Conservation (phyloP, 2,888 invertebrate genomes). For the Lasioglossum zephyrum region DNA sequence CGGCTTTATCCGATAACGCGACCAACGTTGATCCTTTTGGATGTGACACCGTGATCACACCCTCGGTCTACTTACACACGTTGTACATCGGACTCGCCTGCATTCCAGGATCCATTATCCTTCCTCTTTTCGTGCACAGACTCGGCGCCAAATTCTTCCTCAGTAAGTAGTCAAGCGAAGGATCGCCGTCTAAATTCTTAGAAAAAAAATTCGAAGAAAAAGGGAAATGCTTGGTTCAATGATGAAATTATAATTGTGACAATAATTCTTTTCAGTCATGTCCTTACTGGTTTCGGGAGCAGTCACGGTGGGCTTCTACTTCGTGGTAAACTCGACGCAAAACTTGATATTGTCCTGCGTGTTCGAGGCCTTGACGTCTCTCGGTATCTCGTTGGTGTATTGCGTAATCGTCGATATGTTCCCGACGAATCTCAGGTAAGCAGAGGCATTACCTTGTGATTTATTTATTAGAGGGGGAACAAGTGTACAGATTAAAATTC, state of each 20-base stretch:
- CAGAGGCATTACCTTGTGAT: constrained; percentile 26
- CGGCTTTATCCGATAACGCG: constrained; percentile 85
- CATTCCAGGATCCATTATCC: constrained; percentile 91
- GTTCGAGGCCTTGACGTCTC: constrained; percentile 92
- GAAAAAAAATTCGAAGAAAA: neutral
- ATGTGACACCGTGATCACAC: constrained; percentile 88
- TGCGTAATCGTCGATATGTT: constrained; percentile 93
- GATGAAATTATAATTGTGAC: neutral
- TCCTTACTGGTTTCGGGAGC: constrained; percentile 90
- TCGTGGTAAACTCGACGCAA: constrained; percentile 89
- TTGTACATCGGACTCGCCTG: constrained; percentile 92
- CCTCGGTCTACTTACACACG: constrained; percentile 90
- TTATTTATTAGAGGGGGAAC: constrained; percentile 39
- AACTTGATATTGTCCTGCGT: constrained; percentile 91
- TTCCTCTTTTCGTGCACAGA: constrained; percentile 91
- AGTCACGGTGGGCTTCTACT: constrained; percentile 91
- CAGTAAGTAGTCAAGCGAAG: constrained; percentile 86
- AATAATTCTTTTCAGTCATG: constrained; percentile 86
- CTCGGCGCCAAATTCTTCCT: constrained; percentile 93
- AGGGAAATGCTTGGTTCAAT: neutral
- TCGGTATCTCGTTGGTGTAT: constrained; percentile 92
- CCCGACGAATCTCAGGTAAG: constrained; percentile 92
- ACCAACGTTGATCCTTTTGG: constrained; percentile 85
- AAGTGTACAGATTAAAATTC: neutral
- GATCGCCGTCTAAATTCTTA: neutral